Base-by-base conservation (phyloP, 1,140 invertebrate genomes). In the Ceratina japonica region DNA sequence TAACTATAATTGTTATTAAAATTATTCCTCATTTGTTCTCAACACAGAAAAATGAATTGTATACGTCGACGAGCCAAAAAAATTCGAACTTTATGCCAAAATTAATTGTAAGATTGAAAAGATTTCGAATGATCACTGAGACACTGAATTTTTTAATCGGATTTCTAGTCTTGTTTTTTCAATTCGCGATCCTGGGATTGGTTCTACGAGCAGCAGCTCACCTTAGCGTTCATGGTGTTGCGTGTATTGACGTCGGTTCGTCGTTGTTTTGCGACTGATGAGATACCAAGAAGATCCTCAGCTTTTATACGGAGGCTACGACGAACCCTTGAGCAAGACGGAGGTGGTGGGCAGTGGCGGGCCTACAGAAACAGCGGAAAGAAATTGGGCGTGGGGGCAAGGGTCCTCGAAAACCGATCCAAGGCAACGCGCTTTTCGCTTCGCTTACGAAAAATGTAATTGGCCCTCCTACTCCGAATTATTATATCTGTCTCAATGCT, bases 171-270 rank as follows among this genome's bases (percentile, higher is more conserved):
- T 44, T 44, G 10, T 44, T 44, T n/a, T 44, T 44, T 44, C 37
- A 44, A 44, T 8, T 44, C 37, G 10, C 37, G 37, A 44, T 44
- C 37, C 37, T 10, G 2, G 37, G 37, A 44, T 44, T 8, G 37
- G n/a, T 56, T 56, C 15, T 5, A n/a, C n/a, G n/a, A 18, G 15
- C 37, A 44, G 37, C 37, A 37, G 52, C 77, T 79, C 77, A 91
- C 91, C 91, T 91, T 91, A 64, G 88, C 79, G 83, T 91, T 86
- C 91, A 91, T 91, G 88, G 79, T 90, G 86, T 86, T 83, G 85
- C 74, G 76, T 58, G n/a, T 68, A 74, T 44, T 61, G 66, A 75
- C 49, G 15, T 72, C 59, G 69, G 86, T 74, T 87, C 66, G 82
- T 82, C 82, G 83, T 86, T 52, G 83, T 85, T 88, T 87, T 86